Base-by-base conservation (phyloP, 2,888 invertebrate genomes). In the Byasa hedistus region DNA sequence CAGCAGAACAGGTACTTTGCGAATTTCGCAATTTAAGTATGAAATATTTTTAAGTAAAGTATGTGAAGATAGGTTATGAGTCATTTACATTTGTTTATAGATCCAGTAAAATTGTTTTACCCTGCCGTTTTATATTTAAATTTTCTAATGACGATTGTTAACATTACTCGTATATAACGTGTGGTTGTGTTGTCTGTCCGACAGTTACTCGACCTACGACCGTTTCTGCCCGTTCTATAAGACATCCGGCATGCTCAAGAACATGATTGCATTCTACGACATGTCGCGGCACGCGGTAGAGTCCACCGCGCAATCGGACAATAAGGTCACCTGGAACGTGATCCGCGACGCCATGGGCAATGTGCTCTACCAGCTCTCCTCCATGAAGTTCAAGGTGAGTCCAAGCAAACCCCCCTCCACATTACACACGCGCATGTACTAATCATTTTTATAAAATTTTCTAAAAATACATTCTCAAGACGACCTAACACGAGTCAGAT, bases 201-300 rank as follows among this genome's bases (percentile, higher is more conserved):
- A 12, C 85, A 95, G 95, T 80, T 97, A 98, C 89, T 97, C 98
- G 4, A 92, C 97, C 1, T 98, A 98, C 91, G 98, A 98, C 92
- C 95, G 99, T 72, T 99, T 98, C 94, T 99, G 99, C 84, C 99
- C 99, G 79, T 99, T 99, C 94, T 99, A 99, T 94, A 99, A 99
- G 94, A 99, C 99, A 21, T 98, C 98, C 69, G 99, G 98, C 76
- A 99, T 99, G 99, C 88, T 99, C 83, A 95, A 94, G 86, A 99
- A 99, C 93, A 98, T 99, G 91, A 98, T 99, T 82, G 93, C 97
- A 64, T 98, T 99, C 93, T 99, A 99, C 91, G 99, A 99, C 89
- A 95, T 99, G 96, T 96, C 99, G 48, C 95, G 98, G 70, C 99
- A 99, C 86, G 97, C 99, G 1, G 99, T 99, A 1, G 99, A 99